These are phyloP conservation scores for Casuarius casuarius DNA, from an alignment of 2,113 vertebrate species.

Conservation along the genomic window DNA sequence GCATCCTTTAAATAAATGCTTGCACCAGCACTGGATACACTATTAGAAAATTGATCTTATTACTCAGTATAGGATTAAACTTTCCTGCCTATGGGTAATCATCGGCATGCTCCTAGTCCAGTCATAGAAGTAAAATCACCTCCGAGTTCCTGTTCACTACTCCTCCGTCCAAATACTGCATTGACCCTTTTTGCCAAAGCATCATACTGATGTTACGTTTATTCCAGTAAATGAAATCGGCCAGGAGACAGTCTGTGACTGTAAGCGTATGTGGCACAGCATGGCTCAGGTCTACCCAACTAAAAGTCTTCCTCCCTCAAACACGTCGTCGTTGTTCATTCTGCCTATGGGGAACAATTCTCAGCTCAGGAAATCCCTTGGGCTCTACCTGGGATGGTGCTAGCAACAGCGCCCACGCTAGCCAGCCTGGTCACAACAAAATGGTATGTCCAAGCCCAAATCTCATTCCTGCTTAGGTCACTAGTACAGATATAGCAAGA, in stretches of 20 bases:
- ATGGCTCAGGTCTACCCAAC: background rate
- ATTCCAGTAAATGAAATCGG: background rate
- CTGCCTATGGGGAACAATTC: background rate
- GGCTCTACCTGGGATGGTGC: background rate
- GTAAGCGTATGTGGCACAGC: background rate
- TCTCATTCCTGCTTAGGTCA: background rate
- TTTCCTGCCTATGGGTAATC: background rate
- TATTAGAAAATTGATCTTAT: background rate
- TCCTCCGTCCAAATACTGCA: background rate
- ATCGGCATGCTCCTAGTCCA: background rate
- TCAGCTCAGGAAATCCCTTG: background rate
- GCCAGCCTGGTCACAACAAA: background rate
- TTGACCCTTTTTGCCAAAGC: background rate
- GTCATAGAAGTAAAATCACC: background rate
- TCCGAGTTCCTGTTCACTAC: background rate
- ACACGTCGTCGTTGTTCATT: background rate
- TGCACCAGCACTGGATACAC: background rate
- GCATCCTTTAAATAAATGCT: background rate
- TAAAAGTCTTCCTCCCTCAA: background rate
- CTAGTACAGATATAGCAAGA: background rate
- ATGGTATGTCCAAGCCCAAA: background rate
- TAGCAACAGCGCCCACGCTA: background rate
- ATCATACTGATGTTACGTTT: background rate
- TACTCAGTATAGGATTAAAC: background rate
- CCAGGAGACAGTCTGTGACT: too few relatives aligned